phyloP scores from a whole-genome alignment of 2,888 invertebrate species.

The Lamellibrachia columna region DNA sequence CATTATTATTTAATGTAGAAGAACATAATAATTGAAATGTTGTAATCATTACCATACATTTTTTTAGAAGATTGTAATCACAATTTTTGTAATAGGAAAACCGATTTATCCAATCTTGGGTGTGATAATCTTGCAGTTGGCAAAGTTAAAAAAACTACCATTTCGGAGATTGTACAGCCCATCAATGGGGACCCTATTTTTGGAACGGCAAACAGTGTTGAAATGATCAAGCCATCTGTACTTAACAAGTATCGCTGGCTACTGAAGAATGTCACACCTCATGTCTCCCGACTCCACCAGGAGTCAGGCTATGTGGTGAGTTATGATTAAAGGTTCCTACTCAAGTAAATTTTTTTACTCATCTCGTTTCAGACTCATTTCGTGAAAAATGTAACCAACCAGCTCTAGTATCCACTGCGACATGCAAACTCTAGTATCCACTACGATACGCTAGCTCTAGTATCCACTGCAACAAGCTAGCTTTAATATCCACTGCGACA shows the following conservation, averaged over 20 bases:
- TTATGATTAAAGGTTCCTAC: neutral
- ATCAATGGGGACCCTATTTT: neutral
- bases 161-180: neutral
- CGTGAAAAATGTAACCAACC: too few relatives aligned
- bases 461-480: too few relatives aligned
- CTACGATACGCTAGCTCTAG: too few relatives aligned
- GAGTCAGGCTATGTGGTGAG: neutral
- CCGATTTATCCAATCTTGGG: neutral
- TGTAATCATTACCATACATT: neutral
- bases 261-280: neutral
- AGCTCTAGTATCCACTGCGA: too few relatives aligned
- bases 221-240: neutral
- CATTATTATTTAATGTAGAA: too few relatives aligned
- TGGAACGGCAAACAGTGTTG: neutral
- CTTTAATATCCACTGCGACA: too few relatives aligned
- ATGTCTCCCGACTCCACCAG: neutral
- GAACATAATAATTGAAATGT: too few relatives aligned
- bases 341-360: neutral
- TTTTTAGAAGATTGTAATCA: neutral
- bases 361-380: neutral
- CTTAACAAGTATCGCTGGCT: neutral
- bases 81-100: neutral
- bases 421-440: too few relatives aligned
- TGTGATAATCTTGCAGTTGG: neutral
- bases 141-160: neutral